Conservation (phyloP, 2,888 invertebrate species). For the Cantharis flavilabris region DNA sequence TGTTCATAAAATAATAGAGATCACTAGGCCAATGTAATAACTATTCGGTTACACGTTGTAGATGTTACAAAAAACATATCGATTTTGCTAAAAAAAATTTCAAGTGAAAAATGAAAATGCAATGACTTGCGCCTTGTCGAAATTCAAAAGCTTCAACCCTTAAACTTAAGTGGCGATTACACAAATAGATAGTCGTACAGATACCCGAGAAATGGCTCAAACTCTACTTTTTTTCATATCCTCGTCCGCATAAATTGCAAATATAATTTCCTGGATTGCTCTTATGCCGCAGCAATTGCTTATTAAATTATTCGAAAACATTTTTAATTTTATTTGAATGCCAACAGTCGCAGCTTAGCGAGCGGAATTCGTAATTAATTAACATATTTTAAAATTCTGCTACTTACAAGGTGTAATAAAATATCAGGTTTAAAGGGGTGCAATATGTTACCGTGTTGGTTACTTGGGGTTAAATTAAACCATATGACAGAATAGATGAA, state of each 20-base stretch:
- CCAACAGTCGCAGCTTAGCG: background rate
- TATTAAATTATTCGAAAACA: too few relatives aligned
- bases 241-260: background rate
- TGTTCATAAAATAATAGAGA: constrained; percentile 5
- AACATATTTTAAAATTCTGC: background rate
- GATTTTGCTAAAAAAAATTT: background rate
- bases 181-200: background rate
- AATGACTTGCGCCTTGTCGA: constrained; percentile 18
- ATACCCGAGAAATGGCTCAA: background rate
- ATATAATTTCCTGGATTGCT: background rate
- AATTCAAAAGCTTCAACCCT: background rate
- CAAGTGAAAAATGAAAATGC: constrained; percentile 11
- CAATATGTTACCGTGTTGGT: background rate
- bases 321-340: background rate
- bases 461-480: background rate
- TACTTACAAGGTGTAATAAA: background rate
- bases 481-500: background rate
- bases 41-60: background rate
- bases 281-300: background rate
- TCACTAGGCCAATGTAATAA: constrained; percentile 11
- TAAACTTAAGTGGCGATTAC: background rate
- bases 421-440: background rate
- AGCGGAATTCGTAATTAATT: background rate
- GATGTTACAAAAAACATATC: background rate
- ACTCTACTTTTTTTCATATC: background rate